phyloP scores from a whole-genome alignment of 2,888 invertebrate species.

The Machimus atricapillus region DNA sequence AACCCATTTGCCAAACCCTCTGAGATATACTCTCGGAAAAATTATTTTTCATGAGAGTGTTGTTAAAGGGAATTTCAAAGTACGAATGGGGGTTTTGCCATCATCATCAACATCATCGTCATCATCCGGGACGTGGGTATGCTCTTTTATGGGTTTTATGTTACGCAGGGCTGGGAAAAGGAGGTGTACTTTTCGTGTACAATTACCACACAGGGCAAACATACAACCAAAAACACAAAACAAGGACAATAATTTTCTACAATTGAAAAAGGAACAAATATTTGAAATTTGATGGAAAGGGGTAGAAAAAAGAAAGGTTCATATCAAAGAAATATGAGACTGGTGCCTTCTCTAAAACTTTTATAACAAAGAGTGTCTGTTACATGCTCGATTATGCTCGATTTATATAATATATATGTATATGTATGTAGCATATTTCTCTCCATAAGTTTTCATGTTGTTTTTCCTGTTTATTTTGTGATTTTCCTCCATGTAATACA shows the following conservation, averaged over 20 bases:
- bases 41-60: neutral
- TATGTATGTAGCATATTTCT: too few relatives aligned
- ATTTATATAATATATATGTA: too few relatives aligned
- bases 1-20: neutral
- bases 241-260: neutral
- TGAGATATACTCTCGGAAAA: neutral
- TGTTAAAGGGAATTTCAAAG: neutral
- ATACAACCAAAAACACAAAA: neutral
- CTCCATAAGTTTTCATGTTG: too few relatives aligned
- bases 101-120: neutral
- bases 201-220: neutral
- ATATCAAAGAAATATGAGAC: too few relatives aligned
- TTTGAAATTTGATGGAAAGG: too few relatives aligned
- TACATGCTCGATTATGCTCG: too few relatives aligned
- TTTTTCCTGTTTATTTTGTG: too few relatives aligned
- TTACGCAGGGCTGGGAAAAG: neutral
- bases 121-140: neutral
- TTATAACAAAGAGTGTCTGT: too few relatives aligned
- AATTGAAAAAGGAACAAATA: too few relatives aligned
- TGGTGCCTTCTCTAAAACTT: too few relatives aligned
- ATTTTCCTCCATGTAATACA: too few relatives aligned
- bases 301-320: too few relatives aligned
- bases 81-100: neutral
- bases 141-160: neutral
- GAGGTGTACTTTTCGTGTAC: neutral